Percentiles rank a stretch among this genome's conserved stretches.
These are phyloP conservation scores for Pissodes strobi DNA, from an alignment of 1,140 invertebrate genomes.

Conservation along the genomic window DNA sequence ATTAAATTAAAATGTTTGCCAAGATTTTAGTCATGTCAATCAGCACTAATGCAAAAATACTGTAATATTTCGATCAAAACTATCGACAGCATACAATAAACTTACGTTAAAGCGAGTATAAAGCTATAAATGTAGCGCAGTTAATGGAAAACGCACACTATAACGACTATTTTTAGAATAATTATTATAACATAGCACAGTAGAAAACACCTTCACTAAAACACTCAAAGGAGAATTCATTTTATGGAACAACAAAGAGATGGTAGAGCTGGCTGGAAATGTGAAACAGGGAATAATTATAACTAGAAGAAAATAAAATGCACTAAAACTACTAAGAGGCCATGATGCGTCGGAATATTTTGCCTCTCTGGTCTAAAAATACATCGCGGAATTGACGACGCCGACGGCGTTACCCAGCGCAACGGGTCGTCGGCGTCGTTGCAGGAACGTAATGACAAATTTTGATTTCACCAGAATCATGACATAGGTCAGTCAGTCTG, in stretches of 20 bases:
- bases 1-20: too few species aligned
- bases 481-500: too few species aligned
- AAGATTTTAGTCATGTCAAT: too few species aligned
- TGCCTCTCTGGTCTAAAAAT: slow-evolving; percentile 24
- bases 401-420: slow-evolving; percentile 18
- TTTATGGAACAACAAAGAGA: background rate
- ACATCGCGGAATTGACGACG: slow-evolving; percentile 10
- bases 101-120: background rate
- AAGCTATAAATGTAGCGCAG: slow-evolving; percentile 10
- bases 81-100: too few species aligned
- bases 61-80: too few species aligned
- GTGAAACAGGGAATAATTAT: background rate
- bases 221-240: background rate
- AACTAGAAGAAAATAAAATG: slow-evolving; percentile 6
- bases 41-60: too few species aligned
- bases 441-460: slow-evolving; percentile 5
- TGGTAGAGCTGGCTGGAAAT: background rate
- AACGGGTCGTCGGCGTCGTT: slow-evolving; percentile 17
- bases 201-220: background rate
- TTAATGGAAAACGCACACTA: slow-evolving; percentile 5
- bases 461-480: too few species aligned
- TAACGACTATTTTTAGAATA: slow-evolving; percentile 1
- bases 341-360: slow-evolving; percentile 19
- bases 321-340: slow-evolving; percentile 12
- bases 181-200: slow-evolving; percentile 1